Conservation (phyloP, 2,797 vertebrate species). For the Lagocephalus sceleratus region DNA sequence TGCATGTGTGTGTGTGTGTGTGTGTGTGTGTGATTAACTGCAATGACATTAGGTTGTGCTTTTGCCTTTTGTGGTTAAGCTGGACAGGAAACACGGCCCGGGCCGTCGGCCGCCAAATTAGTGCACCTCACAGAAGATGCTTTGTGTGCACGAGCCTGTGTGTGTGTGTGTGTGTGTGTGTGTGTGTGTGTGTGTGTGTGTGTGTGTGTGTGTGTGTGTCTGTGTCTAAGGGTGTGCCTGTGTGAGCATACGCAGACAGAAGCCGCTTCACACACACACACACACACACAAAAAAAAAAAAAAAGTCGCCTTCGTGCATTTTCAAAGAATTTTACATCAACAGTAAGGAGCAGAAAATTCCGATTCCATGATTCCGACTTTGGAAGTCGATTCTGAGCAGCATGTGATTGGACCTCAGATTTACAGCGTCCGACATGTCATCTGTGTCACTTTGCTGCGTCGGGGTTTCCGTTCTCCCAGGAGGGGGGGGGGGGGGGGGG, state of each 20-base stretch:
- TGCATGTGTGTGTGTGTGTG: slow-evolving; percentile 50
- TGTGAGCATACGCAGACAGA: slow-evolving; percentile 36
- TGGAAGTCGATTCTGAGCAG: no score
- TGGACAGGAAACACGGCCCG: slow-evolving; percentile 72
- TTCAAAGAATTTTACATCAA: neutral
- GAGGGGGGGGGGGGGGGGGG: slow-evolving; percentile 4
- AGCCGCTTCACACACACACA: slow-evolving; percentile 11
- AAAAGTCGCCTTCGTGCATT: neutral
- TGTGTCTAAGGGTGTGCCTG: slow-evolving; percentile 24
- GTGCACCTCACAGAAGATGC: slow-evolving; percentile 74
- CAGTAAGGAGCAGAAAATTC: slow-evolving; percentile 8
- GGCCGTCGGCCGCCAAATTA: slow-evolving; percentile 67
- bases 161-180: slow-evolving; percentile 62
- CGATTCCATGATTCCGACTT: neutral
- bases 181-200: slow-evolving; percentile 39
- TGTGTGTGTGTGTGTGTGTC: slow-evolving; percentile 23
- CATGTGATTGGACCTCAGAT: no score
- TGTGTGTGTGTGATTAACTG: slow-evolving; percentile 60
- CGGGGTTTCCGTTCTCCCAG: no score
- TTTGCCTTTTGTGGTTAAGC: slow-evolving; percentile 71
- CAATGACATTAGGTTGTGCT: slow-evolving; percentile 63
- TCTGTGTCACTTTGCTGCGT: no score
- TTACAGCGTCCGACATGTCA: no score
- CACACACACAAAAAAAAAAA: slow-evolving; percentile 4
- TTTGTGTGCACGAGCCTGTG: slow-evolving; percentile 62